Base-by-base conservation (phyloP, 2,888 invertebrate species). In the Trichacis sp. region DNA sequence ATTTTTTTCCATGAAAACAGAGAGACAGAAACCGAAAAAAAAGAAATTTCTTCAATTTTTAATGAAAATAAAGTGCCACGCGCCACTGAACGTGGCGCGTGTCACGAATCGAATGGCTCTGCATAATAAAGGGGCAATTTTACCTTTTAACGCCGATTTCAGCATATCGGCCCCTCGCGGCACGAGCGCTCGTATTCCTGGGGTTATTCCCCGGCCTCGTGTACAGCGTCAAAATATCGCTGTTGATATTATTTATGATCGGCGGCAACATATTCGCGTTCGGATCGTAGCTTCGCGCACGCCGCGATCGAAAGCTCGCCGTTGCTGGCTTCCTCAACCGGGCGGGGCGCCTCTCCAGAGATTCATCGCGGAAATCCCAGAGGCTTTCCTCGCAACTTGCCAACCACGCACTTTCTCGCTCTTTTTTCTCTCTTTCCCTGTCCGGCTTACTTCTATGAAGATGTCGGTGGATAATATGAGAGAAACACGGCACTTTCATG, bases 81-180 rank as follows among this genome's bases (percentile, higher is more conserved):
- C n/a, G n/a, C n/a, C n/a, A n/a, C n/a, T n/a, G n/a, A n/a, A n/a
- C n/a, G n/a, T n/a, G n/a, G n/a, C n/a, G n/a, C n/a, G n/a, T n/a
- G n/a, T n/a, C n/a, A n/a, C n/a, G n/a, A n/a, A n/a, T n/a, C n/a
- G n/a, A n/a, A n/a, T n/a, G n/a, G n/a, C n/a, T n/a, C n/a, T n/a
- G n/a, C n/a, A n/a, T n/a, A n/a, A 48, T 36, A 29, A 6, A 45
- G 33, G 4, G 38, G 24, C 30, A 46, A 48, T 46, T 64, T 79
- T 79, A 84, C 84, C 84, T 83, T 73, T 80, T 81, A 5, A 83
- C 78, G 69, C 83, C 83, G 56, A 84, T 83, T 72, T 84, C 84
- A 19, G 83, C 84, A 68, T 84, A 84, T 62, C 84, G 80, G 29
- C 82, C 79, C 48, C 83, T 76, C 52, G 77, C 69, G n/a, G 75